Conservation (phyloP, 2,113 vertebrate genomes). For the Erythrolamprus reginae region DNA sequence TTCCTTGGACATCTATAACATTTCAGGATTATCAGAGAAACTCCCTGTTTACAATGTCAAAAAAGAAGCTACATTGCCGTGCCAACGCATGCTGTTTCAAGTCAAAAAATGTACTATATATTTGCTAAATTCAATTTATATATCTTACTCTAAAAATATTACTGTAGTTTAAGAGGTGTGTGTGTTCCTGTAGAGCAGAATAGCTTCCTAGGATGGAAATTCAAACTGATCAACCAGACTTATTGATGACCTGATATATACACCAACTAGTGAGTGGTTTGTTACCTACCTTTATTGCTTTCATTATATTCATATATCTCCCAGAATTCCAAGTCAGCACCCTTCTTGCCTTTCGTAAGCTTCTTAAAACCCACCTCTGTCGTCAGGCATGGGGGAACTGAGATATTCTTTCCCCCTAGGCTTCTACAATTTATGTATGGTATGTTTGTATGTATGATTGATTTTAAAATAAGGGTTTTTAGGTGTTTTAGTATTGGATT, state of each 20-base stretch:
- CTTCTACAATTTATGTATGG: no score
- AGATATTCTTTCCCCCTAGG: no score
- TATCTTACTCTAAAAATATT: background rate
- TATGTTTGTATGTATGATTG: no score
- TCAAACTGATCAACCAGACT: background rate
- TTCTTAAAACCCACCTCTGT: no score
- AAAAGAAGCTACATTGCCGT: background rate
- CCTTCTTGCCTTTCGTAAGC: no score
- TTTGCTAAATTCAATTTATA: background rate
- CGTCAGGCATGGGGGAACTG: no score
- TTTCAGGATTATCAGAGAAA: background rate
- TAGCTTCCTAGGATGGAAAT: background rate
- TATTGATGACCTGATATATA: background rate
- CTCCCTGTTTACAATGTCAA: background rate
- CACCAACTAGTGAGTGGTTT: background rate
- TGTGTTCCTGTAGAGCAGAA: background rate
- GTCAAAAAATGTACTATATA: background rate
- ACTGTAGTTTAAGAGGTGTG: background rate
- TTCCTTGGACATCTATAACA: background rate
- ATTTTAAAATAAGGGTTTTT: no score
- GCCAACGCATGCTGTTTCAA: background rate
- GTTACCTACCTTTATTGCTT: background rate
- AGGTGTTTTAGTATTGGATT: no score
- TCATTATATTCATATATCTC: background rate
- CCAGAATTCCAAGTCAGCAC: background rate